Conservation (phyloP, 2,113 vertebrate genomes). For the Actinemys pallida region DNA sequence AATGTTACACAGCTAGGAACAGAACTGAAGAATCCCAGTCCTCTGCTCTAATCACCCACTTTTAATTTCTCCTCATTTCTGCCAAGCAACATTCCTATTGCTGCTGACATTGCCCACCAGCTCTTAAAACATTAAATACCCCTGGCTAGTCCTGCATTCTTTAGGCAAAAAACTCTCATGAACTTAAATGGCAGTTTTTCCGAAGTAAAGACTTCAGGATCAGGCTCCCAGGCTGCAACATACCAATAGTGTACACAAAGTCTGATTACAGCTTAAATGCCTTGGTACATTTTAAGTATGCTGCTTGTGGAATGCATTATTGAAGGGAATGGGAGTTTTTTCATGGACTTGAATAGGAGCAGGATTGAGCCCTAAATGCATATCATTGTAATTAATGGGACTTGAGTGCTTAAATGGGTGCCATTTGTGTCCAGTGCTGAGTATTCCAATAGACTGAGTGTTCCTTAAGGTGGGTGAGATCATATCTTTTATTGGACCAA, state of each 20-base stretch:
- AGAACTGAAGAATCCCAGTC: neutral
- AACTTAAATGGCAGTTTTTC: slow-evolving; percentile 8
- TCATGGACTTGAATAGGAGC: neutral
- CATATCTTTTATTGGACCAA: neutral
- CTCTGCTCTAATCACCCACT: neutral
- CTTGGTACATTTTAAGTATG: neutral
- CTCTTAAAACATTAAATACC: neutral
- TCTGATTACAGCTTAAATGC: neutral
- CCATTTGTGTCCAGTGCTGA: neutral
- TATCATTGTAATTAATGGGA: neutral
- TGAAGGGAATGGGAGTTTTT: neutral
- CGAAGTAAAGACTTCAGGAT: neutral
- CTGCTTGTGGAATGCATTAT: neutral
- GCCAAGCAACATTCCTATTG: neutral
- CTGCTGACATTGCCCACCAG: neutral
- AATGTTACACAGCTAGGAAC: neutral
- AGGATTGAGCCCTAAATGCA: neutral
- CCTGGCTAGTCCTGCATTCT: neutral
- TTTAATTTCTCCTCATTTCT: neutral
- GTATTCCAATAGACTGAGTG: neutral
- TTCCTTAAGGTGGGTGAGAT: neutral
- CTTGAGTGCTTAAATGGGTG: neutral
- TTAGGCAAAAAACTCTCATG: neutral
- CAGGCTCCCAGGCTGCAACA: neutral
- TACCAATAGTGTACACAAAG: neutral